Base-by-base conservation (phyloP, 1,140 invertebrate genomes). In the Trialeurodes vaporariorum region DNA sequence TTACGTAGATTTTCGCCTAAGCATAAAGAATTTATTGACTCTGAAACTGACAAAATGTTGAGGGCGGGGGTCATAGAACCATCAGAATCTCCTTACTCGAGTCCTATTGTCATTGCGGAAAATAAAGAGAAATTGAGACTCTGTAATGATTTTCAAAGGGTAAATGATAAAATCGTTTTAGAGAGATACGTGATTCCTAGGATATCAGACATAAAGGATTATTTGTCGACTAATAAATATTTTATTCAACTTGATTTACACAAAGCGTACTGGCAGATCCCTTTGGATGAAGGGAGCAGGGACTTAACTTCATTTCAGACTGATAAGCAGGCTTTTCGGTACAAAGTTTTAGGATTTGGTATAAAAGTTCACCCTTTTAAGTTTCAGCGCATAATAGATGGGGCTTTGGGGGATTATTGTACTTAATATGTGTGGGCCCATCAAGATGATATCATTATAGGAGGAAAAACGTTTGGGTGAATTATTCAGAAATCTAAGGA, bases 41-140 rank as follows among this genome's bases (percentile, higher is more conserved):
- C 5, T 5, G 34, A 49, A 49, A 49, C 34, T 5, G 17, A 49
- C 5, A 49, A 17, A 49, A 49, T 49, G 34, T 17, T 9, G 5
- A 17, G 5, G 5, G 5, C 5, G 34, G 34, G 34, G 5, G 34
- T 49, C 5, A 49, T 49, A 9, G 17, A 17, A 17, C 34, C 34
- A 17, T 49, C 34, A 17, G 5, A 5, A 5, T 49, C 34, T 5
- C 5, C 5, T 9, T 49, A 49, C 17, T 49, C 17, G 5, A 9
- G 5, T 5, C 34, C 34, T 5, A 49, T 49, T 17, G 34, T 49
- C 5, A 49, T 17, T 17, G 34, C 34, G 34, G 34, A 49, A 49
- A 49, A 49, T 49, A 49, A 49, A 17, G 34, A 49, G 17, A 49
- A 49, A 61, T 61, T 61, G n/a, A 61, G 60, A 61, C 60, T 25